These are phyloP conservation scores for Takifugu flavidus DNA, from an alignment of 2,113 vertebrate species.

Conservation along the genomic window DNA sequence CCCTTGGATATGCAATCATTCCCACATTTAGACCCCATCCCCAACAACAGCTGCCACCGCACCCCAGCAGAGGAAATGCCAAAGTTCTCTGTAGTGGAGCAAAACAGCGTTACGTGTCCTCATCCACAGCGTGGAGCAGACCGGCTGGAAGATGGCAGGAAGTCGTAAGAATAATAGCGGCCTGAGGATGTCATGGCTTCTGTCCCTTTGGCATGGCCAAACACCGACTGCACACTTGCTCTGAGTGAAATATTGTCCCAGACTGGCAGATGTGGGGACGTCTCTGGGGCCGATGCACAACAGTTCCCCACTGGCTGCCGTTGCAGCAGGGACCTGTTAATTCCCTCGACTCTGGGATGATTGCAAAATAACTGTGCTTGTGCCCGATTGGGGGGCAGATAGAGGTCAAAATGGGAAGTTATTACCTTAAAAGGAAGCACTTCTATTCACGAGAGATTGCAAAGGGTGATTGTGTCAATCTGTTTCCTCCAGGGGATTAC, in stretches of 20 bases:
- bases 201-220: constrained; percentile 29
- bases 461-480: constrained; percentile 12
- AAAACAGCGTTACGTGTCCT: constrained; percentile 45
- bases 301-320: too few relatives aligned
- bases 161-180: constrained; percentile 65
- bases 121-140: constrained; percentile 38
- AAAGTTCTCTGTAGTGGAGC: constrained; percentile 66
- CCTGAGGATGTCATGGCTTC: constrained; percentile 40
- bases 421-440: constrained; percentile 8
- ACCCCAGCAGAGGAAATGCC: constrained; percentile 69
- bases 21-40: constrained; percentile 56
- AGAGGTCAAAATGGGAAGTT: constrained; percentile 4
- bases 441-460: not conserved
- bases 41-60: constrained; percentile 60
- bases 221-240: too few relatives aligned
- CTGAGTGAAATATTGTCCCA: too few relatives aligned
- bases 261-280: too few relatives aligned
- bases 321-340: too few relatives aligned
- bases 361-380: not conserved
- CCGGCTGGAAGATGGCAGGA: constrained; percentile 62
- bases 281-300: too few relatives aligned
- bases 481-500: constrained; percentile 12
- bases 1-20: constrained; percentile 53
- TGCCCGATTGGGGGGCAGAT: not conserved
- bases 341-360: too few relatives aligned